Base-by-base conservation (phyloP, 2,113 vertebrate genomes). In the Rousettus leschenaultii region DNA sequence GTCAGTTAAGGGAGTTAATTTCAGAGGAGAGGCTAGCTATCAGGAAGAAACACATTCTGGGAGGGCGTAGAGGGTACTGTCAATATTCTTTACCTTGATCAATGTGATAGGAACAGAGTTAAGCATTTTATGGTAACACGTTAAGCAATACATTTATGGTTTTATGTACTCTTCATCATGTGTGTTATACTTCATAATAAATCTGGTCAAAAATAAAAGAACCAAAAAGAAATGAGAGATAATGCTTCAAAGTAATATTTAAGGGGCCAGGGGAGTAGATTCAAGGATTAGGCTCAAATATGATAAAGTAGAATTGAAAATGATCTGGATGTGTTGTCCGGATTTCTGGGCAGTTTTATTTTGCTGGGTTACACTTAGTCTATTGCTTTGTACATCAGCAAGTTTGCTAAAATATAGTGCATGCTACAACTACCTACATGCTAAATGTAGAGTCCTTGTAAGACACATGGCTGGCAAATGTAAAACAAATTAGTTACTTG, bases 401-500 rank as follows among this genome's bases (percentile, higher is more conserved):
- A 83, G 11, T 40, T 21, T 45, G 26, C 33, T 79, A 35, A 68
- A 89, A 40, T 84, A 3, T 5, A 87, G 79, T 40, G 3, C 4
- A 35, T 78, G 11, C 22, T 93, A 65, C 1, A 28, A 30, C 40
- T 51, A 48, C 26, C 22, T 77, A 11, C 40, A 38, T 88, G 16
- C 30, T 51, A 86, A 90, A 79, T n/a, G 30, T 12, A 5, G 38
- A 90, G 19, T 14, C 2, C 24, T 75, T 38, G 2, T 30, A 74
- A 35, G 30, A 55, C 33, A 86, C 16, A 65, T 28, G 30, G 7
- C 19, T 89, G 7, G 13, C 1, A 86, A 82, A 75, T 87, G 6
- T 16, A 78, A 94, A 95, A 71, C n/a, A 89, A 83, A 93, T 89
- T 45, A 80, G 11, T 80, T 26, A 66, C 9, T 85, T 75, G 8